phyloP scores from a whole-genome alignment of 1,140 invertebrate genomes.

The Ostrea edulis region DNA sequence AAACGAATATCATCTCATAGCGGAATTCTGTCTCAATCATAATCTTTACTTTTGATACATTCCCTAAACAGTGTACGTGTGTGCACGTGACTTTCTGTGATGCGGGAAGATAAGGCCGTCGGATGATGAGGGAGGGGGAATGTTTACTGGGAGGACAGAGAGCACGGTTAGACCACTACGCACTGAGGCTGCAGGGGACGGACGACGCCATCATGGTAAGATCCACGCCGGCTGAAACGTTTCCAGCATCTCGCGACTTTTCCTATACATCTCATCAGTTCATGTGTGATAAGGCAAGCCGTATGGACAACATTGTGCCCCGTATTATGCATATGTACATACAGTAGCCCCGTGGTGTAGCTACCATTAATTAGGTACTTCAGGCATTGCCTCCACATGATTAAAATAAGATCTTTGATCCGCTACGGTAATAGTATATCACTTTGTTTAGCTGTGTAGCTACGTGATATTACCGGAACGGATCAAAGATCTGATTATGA shows the following conservation, averaged over 20 bases:
- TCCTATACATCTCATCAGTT: not conserved
- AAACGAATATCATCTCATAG: too few relatives aligned
- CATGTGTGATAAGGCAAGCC: not conserved
- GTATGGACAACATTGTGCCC: not conserved
- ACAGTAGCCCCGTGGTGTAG: not conserved
- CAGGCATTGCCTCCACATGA: too few relatives aligned
- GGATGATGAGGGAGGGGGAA: not conserved
- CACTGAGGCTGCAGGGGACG: not conserved
- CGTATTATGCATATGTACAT: not conserved
- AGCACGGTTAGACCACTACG: not conserved
- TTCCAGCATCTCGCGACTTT: not conserved
- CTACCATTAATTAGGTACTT: too few relatives aligned
- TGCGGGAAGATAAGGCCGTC: slow-evolving; percentile 14
- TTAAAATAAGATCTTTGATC: too few relatives aligned
- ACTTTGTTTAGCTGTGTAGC: too few relatives aligned
- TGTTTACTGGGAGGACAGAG: not conserved
- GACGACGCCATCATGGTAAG: not conserved
- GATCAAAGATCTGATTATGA: too few relatives aligned
- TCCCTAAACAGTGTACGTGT: slow-evolving; percentile 12
- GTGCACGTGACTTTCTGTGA: not conserved
- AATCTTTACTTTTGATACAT: not conserved
- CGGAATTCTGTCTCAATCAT: too few relatives aligned
- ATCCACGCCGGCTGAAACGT: not conserved
- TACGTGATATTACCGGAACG: too few relatives aligned
- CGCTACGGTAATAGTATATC: too few relatives aligned